Percentiles rank a stretch among this genome's conserved stretches.
Evolutionary conservation across 2,113 vertebrate genomes (phyloP).

Genomic region (Mus musculus): DNA sequence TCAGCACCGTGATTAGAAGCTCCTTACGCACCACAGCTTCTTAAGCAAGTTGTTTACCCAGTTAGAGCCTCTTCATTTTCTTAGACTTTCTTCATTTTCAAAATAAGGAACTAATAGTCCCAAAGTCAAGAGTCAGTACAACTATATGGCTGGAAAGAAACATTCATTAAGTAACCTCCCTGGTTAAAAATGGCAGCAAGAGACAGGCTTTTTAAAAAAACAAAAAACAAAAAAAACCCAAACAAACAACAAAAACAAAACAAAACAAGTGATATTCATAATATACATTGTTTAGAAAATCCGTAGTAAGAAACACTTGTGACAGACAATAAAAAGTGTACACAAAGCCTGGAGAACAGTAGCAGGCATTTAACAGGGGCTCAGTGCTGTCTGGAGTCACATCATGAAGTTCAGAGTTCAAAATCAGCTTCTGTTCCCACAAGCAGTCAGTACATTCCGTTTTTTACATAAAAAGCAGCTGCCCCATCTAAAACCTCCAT

Average conservation of each 20-base stretch:
- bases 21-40: not conserved
- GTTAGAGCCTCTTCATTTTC: not conserved
- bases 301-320: constrained; percentile 34
- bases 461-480: not conserved
- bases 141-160: not conserved
- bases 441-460: not conserved
- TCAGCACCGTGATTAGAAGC: not conserved
- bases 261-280: constrained; percentile 38
- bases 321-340: not conserved
- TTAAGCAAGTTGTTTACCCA: not conserved
- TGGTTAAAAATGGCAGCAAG: not conserved
- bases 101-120: constrained; percentile 8
- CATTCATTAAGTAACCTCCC: constrained; percentile 14
- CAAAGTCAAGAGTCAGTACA: constrained; percentile 20
- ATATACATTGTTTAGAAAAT: constrained; percentile 49
- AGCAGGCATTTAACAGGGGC: constrained; percentile 12
- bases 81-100: constrained; percentile 19
- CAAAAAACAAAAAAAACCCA: too few relatives aligned
- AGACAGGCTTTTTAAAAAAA: constrained; percentile 30
- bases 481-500: not conserved
- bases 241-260: too few relatives aligned
- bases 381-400: constrained; percentile 55
- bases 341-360: not conserved
- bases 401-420: constrained; percentile 4
- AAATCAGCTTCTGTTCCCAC: constrained; percentile 15